Evolutionary conservation across 2,113 vertebrate species (phyloP).

Genomic region (Saimiri boliviensis): DNA sequence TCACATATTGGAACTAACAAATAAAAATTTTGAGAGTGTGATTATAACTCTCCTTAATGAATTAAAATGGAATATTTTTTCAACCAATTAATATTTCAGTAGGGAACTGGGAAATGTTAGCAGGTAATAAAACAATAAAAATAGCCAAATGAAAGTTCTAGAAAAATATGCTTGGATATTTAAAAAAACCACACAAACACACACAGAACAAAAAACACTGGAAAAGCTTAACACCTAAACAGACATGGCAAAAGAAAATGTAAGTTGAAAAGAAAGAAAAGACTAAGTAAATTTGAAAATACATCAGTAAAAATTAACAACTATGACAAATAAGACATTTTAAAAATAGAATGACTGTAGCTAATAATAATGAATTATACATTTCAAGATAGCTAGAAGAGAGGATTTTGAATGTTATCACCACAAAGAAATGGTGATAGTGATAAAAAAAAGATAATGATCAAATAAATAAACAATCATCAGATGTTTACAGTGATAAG

Average conservation of each 20-base stretch:
- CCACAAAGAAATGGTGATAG: too few species aligned
- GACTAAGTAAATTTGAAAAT: background rate
- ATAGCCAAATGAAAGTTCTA: background rate
- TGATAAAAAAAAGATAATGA: too few species aligned
- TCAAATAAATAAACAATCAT: too few species aligned
- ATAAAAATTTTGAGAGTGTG: background rate
- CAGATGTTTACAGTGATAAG: too few species aligned
- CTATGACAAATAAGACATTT: background rate
- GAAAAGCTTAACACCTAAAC: background rate
- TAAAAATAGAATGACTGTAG: background rate
- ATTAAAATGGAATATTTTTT: background rate
- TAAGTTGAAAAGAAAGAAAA: background rate
- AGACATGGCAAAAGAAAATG: background rate
- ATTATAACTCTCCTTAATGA: background rate
- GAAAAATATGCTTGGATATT: background rate
- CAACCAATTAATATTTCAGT: background rate
- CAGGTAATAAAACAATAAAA: background rate
- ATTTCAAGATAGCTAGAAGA: too few species aligned
- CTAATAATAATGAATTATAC: too few species aligned
- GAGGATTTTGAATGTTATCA: too few species aligned
- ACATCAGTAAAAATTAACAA: background rate
- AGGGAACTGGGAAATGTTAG: background rate
- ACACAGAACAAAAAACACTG: background rate
- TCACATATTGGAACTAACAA: background rate
- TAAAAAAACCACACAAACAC: background rate